Base-by-base conservation (phyloP, 2,797 vertebrate species). In the Forpus xanthops region DNA sequence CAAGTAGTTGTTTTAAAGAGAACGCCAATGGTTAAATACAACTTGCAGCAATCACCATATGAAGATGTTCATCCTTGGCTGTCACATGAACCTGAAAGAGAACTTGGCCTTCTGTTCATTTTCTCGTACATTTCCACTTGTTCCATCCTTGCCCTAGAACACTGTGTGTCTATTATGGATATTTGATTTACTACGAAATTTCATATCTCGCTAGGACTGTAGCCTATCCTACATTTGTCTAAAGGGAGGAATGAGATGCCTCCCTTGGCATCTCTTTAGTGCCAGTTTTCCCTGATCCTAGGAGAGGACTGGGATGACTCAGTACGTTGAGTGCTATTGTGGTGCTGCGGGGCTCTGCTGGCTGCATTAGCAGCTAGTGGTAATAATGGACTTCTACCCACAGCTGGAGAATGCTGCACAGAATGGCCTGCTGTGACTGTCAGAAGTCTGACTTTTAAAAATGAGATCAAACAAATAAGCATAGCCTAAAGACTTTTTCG, bases 391-490 rank as follows among this genome's bases (percentile, higher is more conserved):
- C 39, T 58, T 70, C 47, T 19, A 65, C 16, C 6, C 17, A 2
- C 31, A 80, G 31, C 47, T 62, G n/a, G 68, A 33, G 35, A 6
- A 3, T 25, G 50, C 12, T 62, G 71, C 62, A 28, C 55, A 39
- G 44, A 44, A 17, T 76, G 49, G 47, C 49, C 64, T 64, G 23
- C 64, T 79, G 74, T 73, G 56, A 16, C 60, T 71, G 47, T 24
- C 74, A 73, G 68, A 82, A 90, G 71, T 24, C 41, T 82, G 68
- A 53, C 35, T 90, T 88, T 37, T 76, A 37, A 89, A 95, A 87
- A 76, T 8, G 25, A 66, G 42, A 94, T 90, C 68, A 73, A 65
- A 67, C 35, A 89, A 89, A 93, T 95, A 70, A 84, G 25, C 76
- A 76, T 81, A 73, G 73, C 85, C 87, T 84, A 41, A 91, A 60